A percentile compares a stretch with the other conserved stretches of the same genome.
Conservation (phyloP, 2,113 vertebrate species). For the Chloebia gouldiae region DNA sequence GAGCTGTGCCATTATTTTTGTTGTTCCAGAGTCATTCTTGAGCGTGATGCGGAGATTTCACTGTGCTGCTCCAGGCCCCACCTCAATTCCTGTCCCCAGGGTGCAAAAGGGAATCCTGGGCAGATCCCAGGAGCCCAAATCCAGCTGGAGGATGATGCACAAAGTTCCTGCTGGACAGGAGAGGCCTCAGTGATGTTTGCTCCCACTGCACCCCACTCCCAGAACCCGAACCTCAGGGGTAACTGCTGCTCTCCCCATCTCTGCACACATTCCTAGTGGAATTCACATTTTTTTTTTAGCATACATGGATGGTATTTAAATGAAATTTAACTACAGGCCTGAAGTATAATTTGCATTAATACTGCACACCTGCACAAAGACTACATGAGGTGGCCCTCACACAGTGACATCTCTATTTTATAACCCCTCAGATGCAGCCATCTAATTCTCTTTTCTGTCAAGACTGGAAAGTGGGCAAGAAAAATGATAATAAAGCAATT, state of each 20-base stretch:
- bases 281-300: background rate
- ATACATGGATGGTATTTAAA: background rate
- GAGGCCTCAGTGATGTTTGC: background rate
- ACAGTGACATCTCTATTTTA: background rate
- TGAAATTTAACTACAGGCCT: background rate
- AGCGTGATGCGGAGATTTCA: background rate
- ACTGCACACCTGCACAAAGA: background rate
- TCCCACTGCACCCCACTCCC: background rate
- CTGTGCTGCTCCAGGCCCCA: background rate
- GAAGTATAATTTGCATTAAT: background rate
- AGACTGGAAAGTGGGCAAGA: background rate
- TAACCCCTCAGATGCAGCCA: background rate
- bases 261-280: rapidly evolving
- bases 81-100: background rate
- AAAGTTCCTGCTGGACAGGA: background rate
- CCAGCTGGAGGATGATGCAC: background rate
- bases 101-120: background rate
- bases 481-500: background rate
- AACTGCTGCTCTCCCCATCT: background rate
- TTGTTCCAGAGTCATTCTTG: background rate
- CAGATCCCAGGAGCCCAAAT: background rate
- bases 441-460: background rate
- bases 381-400: background rate
- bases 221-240: background rate
- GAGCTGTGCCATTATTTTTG: background rate